phyloP scores from a whole-genome alignment of 1,140 invertebrate genomes.

The Potamilus streckersoni region DNA sequence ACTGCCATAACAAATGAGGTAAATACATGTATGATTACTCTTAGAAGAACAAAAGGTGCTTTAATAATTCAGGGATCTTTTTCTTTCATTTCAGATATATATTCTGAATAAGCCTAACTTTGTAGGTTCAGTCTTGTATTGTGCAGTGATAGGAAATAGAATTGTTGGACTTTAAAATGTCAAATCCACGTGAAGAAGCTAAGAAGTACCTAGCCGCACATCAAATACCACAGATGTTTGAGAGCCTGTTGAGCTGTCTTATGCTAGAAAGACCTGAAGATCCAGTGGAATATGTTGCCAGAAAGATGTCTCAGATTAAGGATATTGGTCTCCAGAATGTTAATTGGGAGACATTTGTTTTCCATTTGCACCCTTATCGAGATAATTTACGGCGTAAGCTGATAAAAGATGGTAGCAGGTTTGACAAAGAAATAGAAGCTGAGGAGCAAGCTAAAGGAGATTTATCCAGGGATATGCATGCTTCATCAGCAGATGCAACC shows the following conservation, averaged over 20 bases:
- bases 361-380: conserved; percentile 59
- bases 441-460: conserved; percentile 31
- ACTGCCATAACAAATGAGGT: no score
- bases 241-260: conserved; percentile 59
- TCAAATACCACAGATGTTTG: conserved; percentile 63
- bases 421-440: conserved; percentile 53
- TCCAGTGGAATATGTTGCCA: conserved; percentile 59
- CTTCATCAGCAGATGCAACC: conserved; percentile 25
- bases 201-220: conserved; percentile 58
- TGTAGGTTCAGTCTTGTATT: no score
- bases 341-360: conserved; percentile 65
- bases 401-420: conserved; percentile 60
- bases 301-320: conserved; percentile 58
- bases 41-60: no score
- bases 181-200: conserved; percentile 51
- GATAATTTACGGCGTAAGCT: conserved; percentile 46
- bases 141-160: no score
- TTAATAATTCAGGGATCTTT: no score
- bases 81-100: no score
- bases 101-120: no score
- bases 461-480: conserved; percentile 24
- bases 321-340: conserved; percentile 60
- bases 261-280: conserved; percentile 64
- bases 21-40: no score
- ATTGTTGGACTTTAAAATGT: conserved; percentile 12